Evolutionary conservation across 2,113 vertebrate genomes (phyloP), one percentile per base, ranked within the genome.

Genomic region (Leptobrachium leishanense): DNA sequence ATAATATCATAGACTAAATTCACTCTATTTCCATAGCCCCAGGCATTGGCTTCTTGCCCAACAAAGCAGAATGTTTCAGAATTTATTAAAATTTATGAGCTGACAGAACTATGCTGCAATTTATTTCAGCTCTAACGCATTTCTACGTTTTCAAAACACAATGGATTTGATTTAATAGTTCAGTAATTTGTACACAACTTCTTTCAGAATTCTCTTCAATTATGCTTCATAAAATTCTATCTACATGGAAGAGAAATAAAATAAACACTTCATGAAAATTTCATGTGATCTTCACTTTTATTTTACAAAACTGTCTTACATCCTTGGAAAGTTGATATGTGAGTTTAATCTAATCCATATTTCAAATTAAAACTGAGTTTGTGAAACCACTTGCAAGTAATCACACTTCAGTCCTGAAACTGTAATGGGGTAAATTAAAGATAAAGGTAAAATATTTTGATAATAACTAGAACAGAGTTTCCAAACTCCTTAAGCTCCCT

Each of bases 151-250:
- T 85, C 78, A 88, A 92, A 91, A 88, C 77, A 88, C 78, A 88
- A 82, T 86, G 88, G 90, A 89, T 53, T 87, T 90, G 83, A 90
- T 90, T 91, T 91, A 92, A 90, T 89, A 92, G 88, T 90, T 76
- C 72, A 68, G 70, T 90, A 89, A 92, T 89, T 85, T 90, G 87
- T 82, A 86, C 69, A 85, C 75, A 88, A 89, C 82, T 90, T 92
- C 85, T 84, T 87, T 81, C 80, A 85, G 82, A 86, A 75, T 88
- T 90, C 87, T 90, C 85, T 86, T 88, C 85, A 87, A 83, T 88
- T 88, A 81, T 0, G 0, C 68, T 78, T 87, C 84, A 84, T 92
- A 90, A 90, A 89, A 89, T 87, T 84, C 76, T 81, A 86, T 91
- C 88, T 90, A 87, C 82, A 84, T 85, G 82, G 88, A 43, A 85